A percentile compares a stretch with the other conserved stretches of the same genome.
Conservation (phyloP, 1,140 invertebrate species). For the Drosophila ficusphila region DNA sequence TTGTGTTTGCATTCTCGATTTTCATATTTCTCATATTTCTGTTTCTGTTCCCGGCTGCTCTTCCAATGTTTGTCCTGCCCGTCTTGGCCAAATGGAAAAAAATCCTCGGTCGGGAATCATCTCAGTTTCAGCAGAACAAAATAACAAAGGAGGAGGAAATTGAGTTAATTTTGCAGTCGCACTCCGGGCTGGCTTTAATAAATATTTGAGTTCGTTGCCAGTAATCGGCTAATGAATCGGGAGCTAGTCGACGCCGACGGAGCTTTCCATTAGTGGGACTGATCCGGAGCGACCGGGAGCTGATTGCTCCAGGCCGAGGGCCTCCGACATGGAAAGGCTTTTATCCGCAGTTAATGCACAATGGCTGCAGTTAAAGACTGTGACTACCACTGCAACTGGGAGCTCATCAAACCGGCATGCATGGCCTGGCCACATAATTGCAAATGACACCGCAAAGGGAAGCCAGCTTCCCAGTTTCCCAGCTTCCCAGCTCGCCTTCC, state of each 20-base stretch:
- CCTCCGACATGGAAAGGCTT: constrained; percentile 9
- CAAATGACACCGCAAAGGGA: constrained; percentile 61
- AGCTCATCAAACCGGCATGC: constrained; percentile 48
- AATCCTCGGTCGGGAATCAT: constrained; percentile 14
- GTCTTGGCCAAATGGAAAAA: constrained; percentile 42
- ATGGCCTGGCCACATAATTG: constrained; percentile 59
- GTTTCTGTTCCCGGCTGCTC: background rate
- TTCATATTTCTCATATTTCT: constrained; percentile 47
- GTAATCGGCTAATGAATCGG: constrained; percentile 37
- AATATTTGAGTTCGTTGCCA: constrained; percentile 26
- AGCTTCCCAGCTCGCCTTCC: background rate
- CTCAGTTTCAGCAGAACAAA: constrained; percentile 41
- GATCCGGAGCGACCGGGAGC: no score
- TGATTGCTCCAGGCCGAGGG: background rate
- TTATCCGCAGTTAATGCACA: constrained; percentile 15
- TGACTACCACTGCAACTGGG: constrained; percentile 5
- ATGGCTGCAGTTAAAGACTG: constrained; percentile 27
- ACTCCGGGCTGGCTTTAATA: constrained; percentile 32
- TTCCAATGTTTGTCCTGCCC: constrained; percentile 16
- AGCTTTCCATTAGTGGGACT: constrained; percentile 2
- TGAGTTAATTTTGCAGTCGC: constrained; percentile 46
- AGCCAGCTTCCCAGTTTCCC: no score
- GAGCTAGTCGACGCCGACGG: constrained; percentile 2
- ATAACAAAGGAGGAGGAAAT: constrained; percentile 25
- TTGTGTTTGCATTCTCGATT: constrained; percentile 52